These are phyloP conservation scores for Rhagoletis pomonella DNA, from an alignment of 1,140 invertebrate genomes.

Conservation along the genomic window DNA sequence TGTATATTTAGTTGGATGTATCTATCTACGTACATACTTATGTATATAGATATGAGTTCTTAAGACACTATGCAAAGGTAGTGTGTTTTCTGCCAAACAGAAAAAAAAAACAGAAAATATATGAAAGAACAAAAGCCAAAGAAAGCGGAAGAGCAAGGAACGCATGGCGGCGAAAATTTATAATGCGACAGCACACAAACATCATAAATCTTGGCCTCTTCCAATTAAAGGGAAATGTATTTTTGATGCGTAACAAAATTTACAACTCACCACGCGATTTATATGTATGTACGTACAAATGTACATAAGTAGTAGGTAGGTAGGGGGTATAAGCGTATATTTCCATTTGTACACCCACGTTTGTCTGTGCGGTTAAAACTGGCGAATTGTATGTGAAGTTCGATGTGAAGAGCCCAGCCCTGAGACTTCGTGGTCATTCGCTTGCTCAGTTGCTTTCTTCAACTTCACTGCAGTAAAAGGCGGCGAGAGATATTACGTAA, in stretches of 20 bases:
- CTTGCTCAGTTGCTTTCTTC: no score
- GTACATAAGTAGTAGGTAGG: no score
- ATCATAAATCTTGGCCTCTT: conserved; percentile 17
- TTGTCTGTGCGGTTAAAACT: no score
- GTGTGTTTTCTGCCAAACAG: background rate
- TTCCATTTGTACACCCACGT: no score
- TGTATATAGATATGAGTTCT: background rate
- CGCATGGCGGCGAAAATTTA: background rate
- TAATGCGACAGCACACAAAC: conserved; percentile 19
- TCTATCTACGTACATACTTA: no score
- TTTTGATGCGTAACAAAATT: background rate
- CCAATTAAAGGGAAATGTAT: conserved; percentile 6
- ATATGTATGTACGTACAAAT: background rate
- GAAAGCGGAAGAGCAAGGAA: background rate
- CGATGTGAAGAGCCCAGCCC: no score
- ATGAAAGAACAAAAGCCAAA: background rate
- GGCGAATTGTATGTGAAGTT: no score
- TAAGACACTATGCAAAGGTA: background rate
- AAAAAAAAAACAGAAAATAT: background rate
- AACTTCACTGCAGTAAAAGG: no score
- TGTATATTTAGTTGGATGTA: no score
- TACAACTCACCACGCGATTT: background rate
- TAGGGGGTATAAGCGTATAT: no score
- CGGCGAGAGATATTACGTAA: no score
- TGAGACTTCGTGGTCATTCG: no score